Evolutionary conservation across 30 jellyfish, hydroid and myxozoan species (phyloP), one percentile per base, ranked within the genome.

Genomic region (Aurelia sp.): DNA sequence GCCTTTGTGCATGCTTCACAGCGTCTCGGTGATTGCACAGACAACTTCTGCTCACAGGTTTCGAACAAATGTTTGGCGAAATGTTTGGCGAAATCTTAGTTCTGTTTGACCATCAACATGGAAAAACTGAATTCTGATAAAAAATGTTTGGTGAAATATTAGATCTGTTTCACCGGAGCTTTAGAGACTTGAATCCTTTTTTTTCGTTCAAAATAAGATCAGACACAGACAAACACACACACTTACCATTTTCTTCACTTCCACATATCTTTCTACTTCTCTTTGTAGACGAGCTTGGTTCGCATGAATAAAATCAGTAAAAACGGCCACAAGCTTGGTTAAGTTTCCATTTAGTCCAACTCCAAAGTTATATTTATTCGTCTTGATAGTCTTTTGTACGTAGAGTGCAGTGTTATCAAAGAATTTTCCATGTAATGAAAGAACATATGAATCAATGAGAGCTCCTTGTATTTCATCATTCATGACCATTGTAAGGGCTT

Each of bases 321-420:
- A 84, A 9, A 73, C 71, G 13, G 48, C 48, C 17, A 0, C 65
- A 37, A 84, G 65, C 40, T 84, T 84, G 5, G 87, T 71, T 17
- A 84, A 60, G 50, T 84, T 73, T 11, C 93, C 93, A 51, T 30
- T 68, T 20, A 84, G 87, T 27, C 93, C 93, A 22, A 84, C 16
- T 33, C 93, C 93, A 62, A 19, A 72, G 50, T 47, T 50, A 30
- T 67, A 84, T 7, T 86, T 71, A 59, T 63, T 18, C 51, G 71
- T 47, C 19, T 37, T 27, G 74, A 84, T 11, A 8, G 57, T 18
- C 60, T 65, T 51, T 70, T 84, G 93, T 50, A 84, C 93, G 31
- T 68, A 84, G 33, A 84, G 48, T 3, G 87, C 51, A 18, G 74
- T 59, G 0, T 47, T 31, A 19, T 50, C 80, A 50, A 84, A 84